phyloP scores from a whole-genome alignment of 2,113 vertebrate genomes.

The Corydoras maculifer region DNA sequence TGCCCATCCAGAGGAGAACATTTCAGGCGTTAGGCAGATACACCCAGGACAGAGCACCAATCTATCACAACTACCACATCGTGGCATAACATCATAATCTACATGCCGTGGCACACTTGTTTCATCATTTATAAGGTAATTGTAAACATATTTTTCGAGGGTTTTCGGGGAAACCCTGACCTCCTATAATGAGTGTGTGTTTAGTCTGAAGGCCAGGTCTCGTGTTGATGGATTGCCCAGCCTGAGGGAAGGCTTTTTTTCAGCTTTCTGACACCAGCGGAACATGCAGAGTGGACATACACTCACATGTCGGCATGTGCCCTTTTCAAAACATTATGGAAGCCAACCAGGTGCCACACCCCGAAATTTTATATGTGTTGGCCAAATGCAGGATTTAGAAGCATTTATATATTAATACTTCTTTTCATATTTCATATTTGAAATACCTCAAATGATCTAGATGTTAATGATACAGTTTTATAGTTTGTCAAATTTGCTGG shows the following conservation, averaged over 20 bases:
- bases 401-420: constrained; percentile 17
- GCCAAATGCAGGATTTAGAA: constrained; percentile 40
- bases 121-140: constrained; percentile 42
- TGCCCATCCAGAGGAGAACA: no score
- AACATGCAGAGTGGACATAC: constrained; percentile 40
- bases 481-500: no score
- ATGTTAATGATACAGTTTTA: no score
- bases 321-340: constrained; percentile 47
- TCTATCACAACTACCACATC: background rate
- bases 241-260: constrained; percentile 36
- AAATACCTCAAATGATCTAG: no score
- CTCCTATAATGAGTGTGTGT: constrained; percentile 53
- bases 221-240: constrained; percentile 47
- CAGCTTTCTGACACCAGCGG: constrained; percentile 36
- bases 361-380: constrained; percentile 35
- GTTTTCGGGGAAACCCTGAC: constrained; percentile 36
- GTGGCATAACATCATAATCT: constrained; percentile 1
- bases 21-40: no score
- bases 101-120: constrained; percentile 31
- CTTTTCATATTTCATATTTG: no score
- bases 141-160: constrained; percentile 36
- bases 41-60: no score
- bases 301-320: constrained; percentile 39
- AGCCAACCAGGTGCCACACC: constrained; percentile 33
- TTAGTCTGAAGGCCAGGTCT: constrained; percentile 52